Base-by-base conservation (phyloP, 53 echinoderm and acorn worm genomes). In the Stichopus horrens region DNA sequence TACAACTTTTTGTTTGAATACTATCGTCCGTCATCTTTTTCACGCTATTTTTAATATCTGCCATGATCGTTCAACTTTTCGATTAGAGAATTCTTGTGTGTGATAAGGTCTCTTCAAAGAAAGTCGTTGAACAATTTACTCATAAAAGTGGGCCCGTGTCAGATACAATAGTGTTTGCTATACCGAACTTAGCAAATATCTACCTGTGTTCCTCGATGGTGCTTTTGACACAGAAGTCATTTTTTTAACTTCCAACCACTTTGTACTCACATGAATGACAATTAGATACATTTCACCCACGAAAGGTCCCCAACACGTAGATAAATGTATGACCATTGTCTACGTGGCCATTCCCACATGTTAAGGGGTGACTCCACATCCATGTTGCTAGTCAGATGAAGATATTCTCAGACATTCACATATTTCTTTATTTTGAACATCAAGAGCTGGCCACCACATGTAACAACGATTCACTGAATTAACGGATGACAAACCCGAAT, bases 251-350 rank as follows among this genome's bases (percentile, higher is more conserved):
- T 76, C 76, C 23, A 76, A 23, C 76, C 76, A 78, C 11, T 78
- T 78, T 8, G 78, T 22, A 7, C 74, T 73, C 7, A 89, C 93
- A 51, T 93, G 89, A 10, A 91, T 79, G 6, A 90, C 86, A 4
- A 89, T 60, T 53, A 93, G 77, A 83, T 83, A 91, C 89, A 93
- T 91, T 54, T 86, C 37, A 11, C 91, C 91, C 18, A 89, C 11
- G 52, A 86, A 89, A 20, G 93, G 93, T 52, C 93, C 91, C 91
- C 91, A 81, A 88, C 89, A 53, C 91, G 89, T 74, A 93, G 77
- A 57, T 93, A 91, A 13, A 89, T 86, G 53, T 91, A 53, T 78
- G 87, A 78, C 89, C 93, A 89, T 55, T 78, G 88, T 5, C 73
- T 11, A 9, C 63, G 53, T 5, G 93, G 91, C 89, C 93, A 93